These are phyloP conservation scores for Lepus oiostolus DNA, from an alignment of 2,797 vertebrate genomes.

Conservation along the genomic window DNA sequence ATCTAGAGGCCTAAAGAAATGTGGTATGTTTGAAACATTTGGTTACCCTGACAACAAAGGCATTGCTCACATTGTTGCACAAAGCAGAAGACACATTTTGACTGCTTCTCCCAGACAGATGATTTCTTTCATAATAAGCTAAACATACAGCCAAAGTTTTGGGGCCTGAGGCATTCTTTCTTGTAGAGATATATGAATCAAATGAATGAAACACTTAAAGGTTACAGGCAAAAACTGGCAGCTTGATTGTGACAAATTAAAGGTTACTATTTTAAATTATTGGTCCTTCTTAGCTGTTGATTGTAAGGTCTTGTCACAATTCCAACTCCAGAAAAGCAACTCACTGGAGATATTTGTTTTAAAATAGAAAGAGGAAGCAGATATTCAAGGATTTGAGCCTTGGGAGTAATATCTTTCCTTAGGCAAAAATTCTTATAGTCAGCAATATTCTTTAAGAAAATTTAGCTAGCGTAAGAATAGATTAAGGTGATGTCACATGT, in stretches of 20 bases:
- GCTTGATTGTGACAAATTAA: conserved; percentile 53
- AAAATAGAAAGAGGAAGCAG: neutral
- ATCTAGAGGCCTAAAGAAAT: neutral
- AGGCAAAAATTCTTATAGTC: neutral
- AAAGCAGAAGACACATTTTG: conserved; percentile 50
- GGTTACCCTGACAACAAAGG: conserved; percentile 17
- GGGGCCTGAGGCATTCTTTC: conserved; percentile 7
- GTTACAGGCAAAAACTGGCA: conserved; percentile 44
- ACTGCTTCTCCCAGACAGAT: conserved; percentile 35
- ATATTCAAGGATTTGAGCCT: neutral
- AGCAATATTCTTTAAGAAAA: conserved; percentile 49
- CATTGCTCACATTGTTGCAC: neutral
- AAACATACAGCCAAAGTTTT: conserved; percentile 31
- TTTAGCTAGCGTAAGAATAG: neutral
- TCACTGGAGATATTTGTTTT: conserved; percentile 43
- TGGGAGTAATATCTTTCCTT: neutral
- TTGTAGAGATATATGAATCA: conserved; percentile 34
- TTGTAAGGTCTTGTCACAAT: neutral
- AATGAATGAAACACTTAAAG: conserved; percentile 68
- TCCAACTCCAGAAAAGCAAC: conserved; percentile 12
- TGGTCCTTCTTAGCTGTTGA: neutral
- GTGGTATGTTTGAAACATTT: neutral
- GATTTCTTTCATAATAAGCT: conserved; percentile 61
- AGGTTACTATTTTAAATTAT: conserved; percentile 17
- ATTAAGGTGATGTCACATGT: neutral